Evolutionary conservation across 92 coral and sea anemone genomes (phyloP), one percentile per base, ranked within the genome.

Genomic region (Phymanthus crucifer): DNA sequence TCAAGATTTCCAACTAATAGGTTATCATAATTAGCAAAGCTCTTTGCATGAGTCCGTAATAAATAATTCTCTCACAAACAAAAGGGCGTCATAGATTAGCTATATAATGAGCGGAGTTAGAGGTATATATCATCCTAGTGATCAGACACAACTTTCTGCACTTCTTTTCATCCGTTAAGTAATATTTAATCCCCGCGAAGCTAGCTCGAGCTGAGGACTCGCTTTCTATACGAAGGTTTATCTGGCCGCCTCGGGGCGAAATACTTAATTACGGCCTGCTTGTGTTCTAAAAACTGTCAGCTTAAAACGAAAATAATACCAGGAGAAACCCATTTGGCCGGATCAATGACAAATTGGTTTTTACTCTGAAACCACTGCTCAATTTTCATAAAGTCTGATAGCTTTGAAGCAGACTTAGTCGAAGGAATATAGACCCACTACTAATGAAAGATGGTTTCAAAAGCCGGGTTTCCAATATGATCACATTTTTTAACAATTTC

Each of bases 161-260:
- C 10, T 54, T 26, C 64, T 54, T 21, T 54, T 21, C 27, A 21
- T 10, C n/a, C 64, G 5, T 54, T 54, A 54, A 14, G 27, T 21
- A 54, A 3, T 21, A 23, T 54, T 21, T 54, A 21, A 21, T 0
- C 21, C 26, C 8, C 29, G 27, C 10, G 29, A 23, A 54, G 29
- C 24, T 3, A 21, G 24, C 64, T 54, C 27, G 27, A 19, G 27
- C 27, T 21, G 27, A 54, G 27, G n/a, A n/a, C n/a, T n/a, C 1
- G 6, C 14, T 5, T 54, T 54, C n/a, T 54, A 8, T 24, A 14
- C 27, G 10, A 3, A 10, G 21, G 57, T 17, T 50, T 54, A 54
- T 54, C 64, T 54, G 27, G 24, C 26, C 10, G 64, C 64, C 64
- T 54, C 64, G 64, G 64, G 64, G 64, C 64, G 27, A 54, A 54